A percentile compares a stretch with the other conserved stretches of the same genome.
These are phyloP conservation scores for Plumapathes pennacea DNA, from an alignment of 92 coral and sea anemone genomes.

Conservation along the genomic window DNA sequence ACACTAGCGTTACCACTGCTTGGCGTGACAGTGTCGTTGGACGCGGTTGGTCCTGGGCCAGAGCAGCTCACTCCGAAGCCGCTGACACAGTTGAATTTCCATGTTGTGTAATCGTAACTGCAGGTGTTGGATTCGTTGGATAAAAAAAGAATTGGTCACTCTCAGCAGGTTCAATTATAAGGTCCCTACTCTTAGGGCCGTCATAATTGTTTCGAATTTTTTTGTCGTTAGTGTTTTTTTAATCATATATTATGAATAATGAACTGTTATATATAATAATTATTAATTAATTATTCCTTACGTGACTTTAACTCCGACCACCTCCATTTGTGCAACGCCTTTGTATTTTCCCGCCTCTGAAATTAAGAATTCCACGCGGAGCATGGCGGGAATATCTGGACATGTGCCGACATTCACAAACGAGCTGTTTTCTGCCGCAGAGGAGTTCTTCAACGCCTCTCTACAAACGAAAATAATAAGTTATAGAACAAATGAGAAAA, in stretches of 20 bases:
- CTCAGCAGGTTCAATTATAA: too few relatives aligned
- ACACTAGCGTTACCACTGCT: constrained; percentile 16
- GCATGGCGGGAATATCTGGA: constrained; percentile 55
- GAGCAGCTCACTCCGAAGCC: constrained; percentile 81
- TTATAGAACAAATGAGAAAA: too few relatives aligned
- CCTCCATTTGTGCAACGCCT: constrained; percentile 84
- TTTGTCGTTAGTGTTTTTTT: too few relatives aligned
- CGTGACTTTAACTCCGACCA: constrained; percentile 82
- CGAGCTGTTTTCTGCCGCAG: constrained; percentile 1
- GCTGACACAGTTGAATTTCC: constrained; percentile 76
- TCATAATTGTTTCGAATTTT: too few relatives aligned
- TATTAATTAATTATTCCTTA: constrained; percentile 22
- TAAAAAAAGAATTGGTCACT: too few relatives aligned
- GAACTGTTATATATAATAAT: too few relatives aligned
- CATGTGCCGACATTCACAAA: constrained; percentile 31
- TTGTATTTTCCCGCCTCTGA: constrained; percentile 75
- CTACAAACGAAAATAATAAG: too few relatives aligned
- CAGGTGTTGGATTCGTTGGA: too few relatives aligned
- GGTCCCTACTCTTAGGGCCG: too few relatives aligned
- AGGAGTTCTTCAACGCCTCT: constrained; percentile 20
- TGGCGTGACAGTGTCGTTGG: neutral
- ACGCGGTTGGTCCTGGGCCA: constrained; percentile 8
- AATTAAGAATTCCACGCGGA: constrained; percentile 72
- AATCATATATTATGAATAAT: too few relatives aligned
- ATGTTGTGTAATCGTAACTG: constrained; percentile 68